Evolutionary conservation across 2,113 vertebrate genomes (phyloP), one percentile per base, ranked within the genome.

Genomic region (Solenodon paradoxus): DNA sequence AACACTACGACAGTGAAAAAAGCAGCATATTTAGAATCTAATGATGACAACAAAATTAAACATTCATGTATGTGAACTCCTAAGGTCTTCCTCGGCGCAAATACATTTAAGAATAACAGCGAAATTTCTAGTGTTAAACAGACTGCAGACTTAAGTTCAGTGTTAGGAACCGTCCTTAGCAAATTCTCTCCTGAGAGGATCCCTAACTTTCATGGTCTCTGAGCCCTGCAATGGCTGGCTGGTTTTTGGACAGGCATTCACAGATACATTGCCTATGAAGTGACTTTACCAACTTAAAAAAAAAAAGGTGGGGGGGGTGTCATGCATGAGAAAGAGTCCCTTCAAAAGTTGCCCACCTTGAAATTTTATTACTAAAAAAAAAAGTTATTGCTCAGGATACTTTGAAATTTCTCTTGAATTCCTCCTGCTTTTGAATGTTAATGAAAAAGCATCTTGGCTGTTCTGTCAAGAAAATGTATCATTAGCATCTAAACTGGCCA

Each of bases 391-490:
- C 49, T 90, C 75, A 90, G 80, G 64, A 80, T 30, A 93, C 10
- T 57, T 74, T 90, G n/a, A 89, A 92, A 89, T 32, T 55, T 78
- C 26, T 92, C 63, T 68, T 53, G n/a, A n/a, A n/a, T n/a, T n/a
- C n/a, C n/a, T n/a, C n/a, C n/a, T n/a, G n/a, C n/a, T n/a, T 88
- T 45, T 53, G 35, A 82, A 75, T 75, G 6, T 86, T 81, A 45
- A 72, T 45, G 57, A 53, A 32, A 32, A 49, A 90, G 49, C 79
- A 68, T 35, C 42, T 77, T 74, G n/a, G 80, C 30, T 64, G 45
- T 32, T 89, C 72, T 84, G 42, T 63, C 38, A 72, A 78, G 16
- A 78, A 92, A 83, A 88, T 0, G 11, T 53, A 80, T 20, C 17
- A 45, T 15, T 7, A 93, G 51, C 22, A 84, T n/a, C 59, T 24